Evolutionary conservation across 2,888 invertebrate species (phyloP), one percentile per base, ranked within the genome.

Genomic region (Oscheius myriophilus): DNA sequence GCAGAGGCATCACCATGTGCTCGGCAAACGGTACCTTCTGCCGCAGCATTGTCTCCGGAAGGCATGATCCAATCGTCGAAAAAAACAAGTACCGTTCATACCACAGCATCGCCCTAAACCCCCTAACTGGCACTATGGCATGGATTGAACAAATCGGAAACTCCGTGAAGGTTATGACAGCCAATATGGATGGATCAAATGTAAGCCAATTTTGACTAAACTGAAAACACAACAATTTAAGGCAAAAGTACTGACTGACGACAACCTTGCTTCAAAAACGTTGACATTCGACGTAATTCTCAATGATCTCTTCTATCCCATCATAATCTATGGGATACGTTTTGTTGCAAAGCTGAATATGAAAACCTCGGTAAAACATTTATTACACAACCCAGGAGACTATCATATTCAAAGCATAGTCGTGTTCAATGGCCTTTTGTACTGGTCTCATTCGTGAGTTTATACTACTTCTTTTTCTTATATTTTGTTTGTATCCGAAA

Each of bases 151-250:
- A 9, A 6, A 53, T 58, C 69, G 70, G 21, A 45, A 65, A 14
- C 12, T 2, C 3, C 2, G 3, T 6, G 3, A 3, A 9, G 4
- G 9, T 33, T 9, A 33, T 33, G 33, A 6, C 33, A 64, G 93
- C 94, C 70, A 95, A 95, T 61, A 94, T 96, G 94, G 95, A 96
- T 87, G 96, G 96, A 39, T 91, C 92, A 11, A 92, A 94, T 87
- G 90, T 95, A 33, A 9, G 64, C 53, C 12, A 21, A 7, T n/a
- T 16, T n/a, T n/a, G n/a, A n/a, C n/a, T n/a, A n/a, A n/a, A n/a
- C n/a, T n/a, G n/a, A n/a, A n/a, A n/a, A n/a, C n/a, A n/a, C n/a
- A n/a, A n/a, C n/a, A n/a, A n/a, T n/a, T n/a, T n/a, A n/a, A n/a
- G n/a, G n/a, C n/a, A n/a, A n/a, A n/a, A n/a, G n/a, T n/a, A n/a